These are phyloP conservation scores for Dendrolimus kikuchii DNA, from an alignment of 1,140 invertebrate genomes.

Conservation along the genomic window DNA sequence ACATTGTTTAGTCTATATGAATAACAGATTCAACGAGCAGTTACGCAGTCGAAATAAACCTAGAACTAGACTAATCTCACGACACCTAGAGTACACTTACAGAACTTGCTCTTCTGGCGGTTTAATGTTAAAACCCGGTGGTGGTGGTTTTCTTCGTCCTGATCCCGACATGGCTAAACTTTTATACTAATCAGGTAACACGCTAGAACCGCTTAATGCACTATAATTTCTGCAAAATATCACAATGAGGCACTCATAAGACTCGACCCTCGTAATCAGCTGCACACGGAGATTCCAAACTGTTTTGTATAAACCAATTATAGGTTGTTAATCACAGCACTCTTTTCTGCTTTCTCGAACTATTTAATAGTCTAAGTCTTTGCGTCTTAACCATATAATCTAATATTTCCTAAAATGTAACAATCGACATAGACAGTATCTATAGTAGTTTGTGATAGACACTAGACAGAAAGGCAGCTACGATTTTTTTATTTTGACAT, in stretches of 20 bases:
- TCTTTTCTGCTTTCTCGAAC: not conserved
- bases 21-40: not conserved
- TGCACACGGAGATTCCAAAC: not conserved
- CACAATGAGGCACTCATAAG: constrained; percentile 4
- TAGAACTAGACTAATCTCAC: not conserved
- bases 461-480: constrained; percentile 12
- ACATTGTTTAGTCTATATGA: not conserved
- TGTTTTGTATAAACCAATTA: constrained; percentile 1
- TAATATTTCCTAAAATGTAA: constrained; percentile 11
- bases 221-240: not conserved
- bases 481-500: constrained; percentile 12
- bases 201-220: no score
- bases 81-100: constrained; percentile 29
- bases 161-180: constrained; percentile 28
- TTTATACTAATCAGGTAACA: no score
- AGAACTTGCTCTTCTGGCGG: constrained; percentile 44
- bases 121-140: constrained; percentile 42
- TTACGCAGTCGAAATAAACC: not conserved
- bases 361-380: not conserved
- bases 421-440: not conserved
- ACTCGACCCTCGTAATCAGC: constrained; percentile 3
- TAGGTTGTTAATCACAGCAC: not conserved
- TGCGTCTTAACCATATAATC: constrained; percentile 3
- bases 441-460: no score
- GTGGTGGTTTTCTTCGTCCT: constrained; percentile 42